Base-by-base conservation (phyloP, 2,113 vertebrate genomes). In the Neofelis nebulosa region DNA sequence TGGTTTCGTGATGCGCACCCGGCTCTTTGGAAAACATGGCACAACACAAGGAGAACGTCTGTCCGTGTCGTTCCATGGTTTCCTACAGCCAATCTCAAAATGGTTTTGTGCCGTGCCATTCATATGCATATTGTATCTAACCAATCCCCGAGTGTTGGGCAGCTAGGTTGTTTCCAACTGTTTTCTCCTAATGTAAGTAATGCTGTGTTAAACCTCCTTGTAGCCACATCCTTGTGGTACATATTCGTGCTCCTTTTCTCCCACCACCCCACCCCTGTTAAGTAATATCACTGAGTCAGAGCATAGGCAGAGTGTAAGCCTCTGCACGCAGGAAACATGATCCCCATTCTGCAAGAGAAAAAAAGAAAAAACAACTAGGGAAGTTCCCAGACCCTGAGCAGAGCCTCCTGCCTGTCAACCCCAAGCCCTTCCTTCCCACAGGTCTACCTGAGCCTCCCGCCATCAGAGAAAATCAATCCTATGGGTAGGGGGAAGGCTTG, bases 291-390 rank as follows among this genome's bases (percentile, higher is more conserved):
- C 5, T 23, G 29, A 5, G 31, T 69, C 57, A 66, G 38, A 81
- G 29, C 41, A 15, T 0, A 81, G 68, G 25, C n/a, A 29, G 19
- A 14, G 18, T 4, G 9, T 29, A 48, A 82, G 61, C 6, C 11
- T 52, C 23, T 38, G n/a, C 33, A 52, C 16, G 33, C 31, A 48
- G 48, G 4, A 68, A 25, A 11, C 21, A 3, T 1, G 52, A 13
- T 29, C 3, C 73, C 41, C 31, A 18, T 23, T 38, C 27, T n/a
- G 11, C 9, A 83, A 55, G 76, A 66, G 74, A 38, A 45, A 45
- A 45, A 6, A n/a, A n/a, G n/a, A n/a, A 16, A 36, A 27, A 52
- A 18, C 1, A 4, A 52, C 1, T 0, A 41, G 21, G 3, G 4
- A 2, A 6, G 38, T 27, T 31, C 25, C 45, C 52, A 71, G 71